Evolutionary conservation across 1,140 invertebrate species (phyloP), one percentile per base, ranked within the genome.

Genomic region (Cataglyphis hispanica): DNA sequence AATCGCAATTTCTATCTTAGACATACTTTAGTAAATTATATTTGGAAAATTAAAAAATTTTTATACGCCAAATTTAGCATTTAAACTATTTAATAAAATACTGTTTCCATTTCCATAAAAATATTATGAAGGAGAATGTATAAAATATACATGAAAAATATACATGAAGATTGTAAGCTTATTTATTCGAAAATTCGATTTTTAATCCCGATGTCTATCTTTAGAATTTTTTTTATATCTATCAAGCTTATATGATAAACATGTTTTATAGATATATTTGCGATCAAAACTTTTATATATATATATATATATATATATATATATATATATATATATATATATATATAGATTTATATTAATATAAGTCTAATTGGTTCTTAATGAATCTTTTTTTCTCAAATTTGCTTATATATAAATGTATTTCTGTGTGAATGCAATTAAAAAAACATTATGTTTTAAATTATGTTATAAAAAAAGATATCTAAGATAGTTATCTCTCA

Each of bases 101-200:
- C 11, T 27, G 31, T 72, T 60, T 74, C 37, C 50, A 83, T 72
- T 83, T 83, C 72, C 37, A 46, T 43, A 46, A 27, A 13, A 31
- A 5, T 46, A 72, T 83, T 58, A 70, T 2, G 2, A 13, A 80
- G 56, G 13, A 16, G 5, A 2, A 25, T 70, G 34, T 70, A 19
- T 50, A 70, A 81, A 58, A 72, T 83, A 72, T 31, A 13, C 31
- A 31, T 31, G 31, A 60, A 22, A 72, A 58, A 43, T 83, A 31
- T 31, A 58, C 7, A 72, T 43, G 27, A 19, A 34, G 16, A 74
- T 83, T 83, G 53, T 74, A 83, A 74, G 27, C 56, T 74, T 34
- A 83, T 60, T 83, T 72, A 83, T 60, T 37, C 22, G 19, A 25
- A 31, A 74, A 31, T 22, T 34, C 0, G 2, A 72, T 46, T 72